Conservation (phyloP, 2,888 invertebrate genomes). For the Plagiodera versicolora region DNA sequence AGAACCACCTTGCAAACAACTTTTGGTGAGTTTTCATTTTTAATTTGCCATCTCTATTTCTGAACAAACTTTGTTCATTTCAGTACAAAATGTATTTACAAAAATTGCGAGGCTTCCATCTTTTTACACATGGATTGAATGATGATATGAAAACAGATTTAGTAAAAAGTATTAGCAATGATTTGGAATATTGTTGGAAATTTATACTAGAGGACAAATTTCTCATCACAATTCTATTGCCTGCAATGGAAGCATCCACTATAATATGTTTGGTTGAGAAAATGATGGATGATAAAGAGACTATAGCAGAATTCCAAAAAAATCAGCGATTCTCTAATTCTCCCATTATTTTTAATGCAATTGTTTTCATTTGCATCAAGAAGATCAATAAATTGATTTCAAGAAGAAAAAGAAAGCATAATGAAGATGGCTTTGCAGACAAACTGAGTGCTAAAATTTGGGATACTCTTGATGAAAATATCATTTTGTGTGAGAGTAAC, state of each 20-base stretch:
- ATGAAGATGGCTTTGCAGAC: slow-evolving; percentile 29
- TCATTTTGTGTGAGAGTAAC: slow-evolving; percentile 16
- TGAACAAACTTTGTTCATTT: slow-evolving; percentile 3
- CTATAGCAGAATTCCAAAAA: slow-evolving; percentile 23
- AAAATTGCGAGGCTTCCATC: slow-evolving; percentile 44
- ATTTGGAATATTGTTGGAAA: slow-evolving; percentile 43
- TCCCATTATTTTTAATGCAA: slow-evolving; percentile 34
- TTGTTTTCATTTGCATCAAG: slow-evolving; percentile 36
- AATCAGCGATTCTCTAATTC: slow-evolving; percentile 31
- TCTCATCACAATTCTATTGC: slow-evolving; percentile 40
- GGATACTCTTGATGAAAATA: slow-evolving; percentile 9
- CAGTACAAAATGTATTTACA: slow-evolving; percentile 50
- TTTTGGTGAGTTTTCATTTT: slow-evolving; percentile 34
- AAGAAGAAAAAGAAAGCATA: slow-evolving; percentile 42
- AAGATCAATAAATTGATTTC: slow-evolving; percentile 46
- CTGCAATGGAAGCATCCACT: slow-evolving; percentile 39
- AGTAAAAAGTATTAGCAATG: slow-evolving; percentile 36
- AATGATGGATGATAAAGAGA: slow-evolving; percentile 24
- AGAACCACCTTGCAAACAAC: slow-evolving; percentile 46
- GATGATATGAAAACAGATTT: slow-evolving; percentile 41
- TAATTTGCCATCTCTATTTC: too few species aligned
- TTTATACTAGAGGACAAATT: slow-evolving; percentile 46
- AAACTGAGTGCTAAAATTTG: slow-evolving; percentile 37
- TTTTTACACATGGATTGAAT: slow-evolving; percentile 45
- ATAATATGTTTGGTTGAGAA: slow-evolving; percentile 36